A percentile compares a stretch with the other conserved stretches of the same genome.
Conservation (phyloP, 2,888 invertebrate genomes). For the Meteorus colon region DNA sequence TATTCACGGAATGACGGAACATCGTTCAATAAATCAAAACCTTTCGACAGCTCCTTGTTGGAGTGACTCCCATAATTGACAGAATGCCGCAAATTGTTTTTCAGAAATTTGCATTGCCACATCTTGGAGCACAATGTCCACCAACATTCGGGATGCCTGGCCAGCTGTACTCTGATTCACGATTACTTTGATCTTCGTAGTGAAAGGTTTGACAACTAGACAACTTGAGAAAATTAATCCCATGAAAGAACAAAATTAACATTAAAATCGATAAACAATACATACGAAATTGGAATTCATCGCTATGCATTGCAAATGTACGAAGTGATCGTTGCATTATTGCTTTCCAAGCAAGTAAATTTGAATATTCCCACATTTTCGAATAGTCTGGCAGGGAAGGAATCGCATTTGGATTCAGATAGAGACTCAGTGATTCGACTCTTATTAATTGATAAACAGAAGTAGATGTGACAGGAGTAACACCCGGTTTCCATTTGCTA, state of each 20-base stretch:
- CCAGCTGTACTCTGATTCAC: slow-evolving; percentile 80
- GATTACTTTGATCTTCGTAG: slow-evolving; percentile 85
- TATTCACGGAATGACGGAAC: too few relatives aligned
- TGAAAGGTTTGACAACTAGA: slow-evolving; percentile 85
- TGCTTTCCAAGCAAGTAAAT: slow-evolving; percentile 83
- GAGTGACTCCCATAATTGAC: slow-evolving; percentile 77
- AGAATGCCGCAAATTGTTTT: slow-evolving; percentile 81
- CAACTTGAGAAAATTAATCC: slow-evolving; percentile 51
- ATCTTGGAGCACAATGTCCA: slow-evolving; percentile 83
- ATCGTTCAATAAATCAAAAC: slow-evolving; percentile 65
- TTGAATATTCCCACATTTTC: slow-evolving; percentile 69
- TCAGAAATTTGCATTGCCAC: slow-evolving; percentile 84
- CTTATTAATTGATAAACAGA: slow-evolving; percentile 84
- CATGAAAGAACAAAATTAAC: not conserved
- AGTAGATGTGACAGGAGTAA: slow-evolving; percentile 77
- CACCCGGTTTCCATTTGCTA: slow-evolving; percentile 83
- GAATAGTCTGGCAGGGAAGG: slow-evolving; percentile 59
- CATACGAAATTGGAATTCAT: slow-evolving; percentile 88
- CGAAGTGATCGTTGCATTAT: slow-evolving; percentile 84
- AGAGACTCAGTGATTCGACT: slow-evolving; percentile 84
- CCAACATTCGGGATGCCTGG: slow-evolving; percentile 78
- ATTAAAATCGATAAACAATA: slow-evolving; percentile 53
- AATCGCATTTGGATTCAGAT: slow-evolving; percentile 81
- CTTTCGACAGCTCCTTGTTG: slow-evolving; percentile 81
- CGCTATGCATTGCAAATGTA: slow-evolving; percentile 84